These are phyloP conservation scores for Hybognathus amarus DNA, from an alignment of 2,797 vertebrate species.

Conservation along the genomic window DNA sequence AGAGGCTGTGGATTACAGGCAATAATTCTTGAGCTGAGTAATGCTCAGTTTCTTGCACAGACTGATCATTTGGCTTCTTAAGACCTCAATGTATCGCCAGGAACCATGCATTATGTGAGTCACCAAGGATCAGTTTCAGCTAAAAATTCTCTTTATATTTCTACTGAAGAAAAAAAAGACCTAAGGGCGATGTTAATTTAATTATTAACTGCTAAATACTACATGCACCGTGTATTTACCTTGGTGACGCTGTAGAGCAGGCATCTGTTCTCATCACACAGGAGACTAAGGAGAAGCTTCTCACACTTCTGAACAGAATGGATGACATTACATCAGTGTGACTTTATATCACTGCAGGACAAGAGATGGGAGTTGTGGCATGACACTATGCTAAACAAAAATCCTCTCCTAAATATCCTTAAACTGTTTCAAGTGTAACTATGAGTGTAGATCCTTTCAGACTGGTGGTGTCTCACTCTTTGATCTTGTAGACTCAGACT, in stretches of 20 bases:
- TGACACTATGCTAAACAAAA: not conserved
- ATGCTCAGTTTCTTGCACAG: too few species aligned
- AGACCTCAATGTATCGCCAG: too few species aligned
- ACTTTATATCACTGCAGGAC: slow-evolving; percentile 1
- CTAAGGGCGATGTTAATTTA: not conserved
- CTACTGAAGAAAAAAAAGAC: not conserved
- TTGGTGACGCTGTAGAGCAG: slow-evolving; percentile 51
- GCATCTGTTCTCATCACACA: slow-evolving; percentile 61
- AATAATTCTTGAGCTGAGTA: too few species aligned
- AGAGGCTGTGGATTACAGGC: too few species aligned
- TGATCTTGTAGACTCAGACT: slow-evolving; percentile 68
- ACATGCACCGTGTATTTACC: slow-evolving; percentile 57
- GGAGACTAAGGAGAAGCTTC: slow-evolving; percentile 68
- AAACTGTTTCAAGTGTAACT: not conserved
- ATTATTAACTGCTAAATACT: not conserved
- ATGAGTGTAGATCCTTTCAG: not conserved
- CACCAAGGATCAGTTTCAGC: not conserved
- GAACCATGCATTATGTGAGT: not conserved
- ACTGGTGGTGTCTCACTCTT: slow-evolving; percentile 60
- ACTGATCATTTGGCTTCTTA: too few species aligned
- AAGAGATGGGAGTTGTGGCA: not conserved
- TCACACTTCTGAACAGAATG: slow-evolving; percentile 71
- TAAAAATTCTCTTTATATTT: not conserved
- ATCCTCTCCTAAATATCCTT: not conserved
- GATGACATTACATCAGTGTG: not conserved